Evolutionary conservation across 2,113 vertebrate genomes (phyloP).

Genomic region (Anseranas semipalmata): DNA sequence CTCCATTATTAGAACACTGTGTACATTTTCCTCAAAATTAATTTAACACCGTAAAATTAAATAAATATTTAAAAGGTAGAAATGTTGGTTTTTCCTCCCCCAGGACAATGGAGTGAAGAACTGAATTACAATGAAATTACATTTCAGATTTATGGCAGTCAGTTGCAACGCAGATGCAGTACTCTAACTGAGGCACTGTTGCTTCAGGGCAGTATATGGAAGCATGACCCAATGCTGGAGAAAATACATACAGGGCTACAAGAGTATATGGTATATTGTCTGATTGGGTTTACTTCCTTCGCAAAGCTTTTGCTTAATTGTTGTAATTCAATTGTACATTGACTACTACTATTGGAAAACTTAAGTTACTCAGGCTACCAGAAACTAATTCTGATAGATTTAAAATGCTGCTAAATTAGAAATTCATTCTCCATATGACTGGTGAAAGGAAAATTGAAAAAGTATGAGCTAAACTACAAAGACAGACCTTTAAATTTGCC

Average conservation of each 20-base stretch:
- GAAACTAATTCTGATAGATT: background rate
- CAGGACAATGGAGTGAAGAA: background rate
- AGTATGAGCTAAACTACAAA: background rate
- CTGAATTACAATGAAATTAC: background rate
- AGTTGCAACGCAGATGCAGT: background rate
- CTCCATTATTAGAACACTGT: background rate
- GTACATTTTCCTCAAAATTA: background rate
- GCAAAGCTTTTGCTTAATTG: background rate
- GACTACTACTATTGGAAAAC: background rate
- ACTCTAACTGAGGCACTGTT: background rate
- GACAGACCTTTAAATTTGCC: background rate
- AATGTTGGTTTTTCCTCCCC: background rate
- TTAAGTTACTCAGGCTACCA: background rate
- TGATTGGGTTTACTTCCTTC: background rate
- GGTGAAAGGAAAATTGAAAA: background rate
- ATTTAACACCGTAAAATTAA: conserved; percentile 38
- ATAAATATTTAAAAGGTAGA: background rate
- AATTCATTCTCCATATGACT: background rate
- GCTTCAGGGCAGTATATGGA: background rate
- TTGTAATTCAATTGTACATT: background rate
- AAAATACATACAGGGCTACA: background rate
- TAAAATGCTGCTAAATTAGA: background rate
- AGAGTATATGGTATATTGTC: background rate
- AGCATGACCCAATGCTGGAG: background rate
- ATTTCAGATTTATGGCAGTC: background rate